These are phyloP conservation scores for Hippasteria phrygiana DNA, from an alignment of 53 echinoderm and acorn worm genomes.

Conservation along the genomic window DNA sequence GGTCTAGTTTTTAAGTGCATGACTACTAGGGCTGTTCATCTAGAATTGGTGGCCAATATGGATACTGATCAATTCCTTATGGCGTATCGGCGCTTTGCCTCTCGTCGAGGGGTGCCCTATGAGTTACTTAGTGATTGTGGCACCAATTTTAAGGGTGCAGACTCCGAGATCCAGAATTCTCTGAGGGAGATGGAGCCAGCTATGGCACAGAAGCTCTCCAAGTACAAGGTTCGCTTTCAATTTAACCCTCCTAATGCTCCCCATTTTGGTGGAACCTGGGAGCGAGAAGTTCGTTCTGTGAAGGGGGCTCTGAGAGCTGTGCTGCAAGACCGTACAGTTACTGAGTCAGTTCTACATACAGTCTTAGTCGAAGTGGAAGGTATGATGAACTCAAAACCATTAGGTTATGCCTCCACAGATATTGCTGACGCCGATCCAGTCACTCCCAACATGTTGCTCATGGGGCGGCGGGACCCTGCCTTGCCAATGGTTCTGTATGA, in stretches of 20 bases:
- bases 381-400: conserved; percentile 63
- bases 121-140: conserved; percentile 54
- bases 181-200: conserved; percentile 15
- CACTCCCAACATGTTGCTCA: conserved; percentile 64
- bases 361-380: conserved; percentile 66
- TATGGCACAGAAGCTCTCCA: not conserved
- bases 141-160: conserved; percentile 60
- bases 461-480: conserved; percentile 56
- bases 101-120: conserved; percentile 35
- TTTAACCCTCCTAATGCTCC: conserved; percentile 63
- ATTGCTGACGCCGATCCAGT: conserved; percentile 44
- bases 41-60: conserved; percentile 45
- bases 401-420: conserved; percentile 59
- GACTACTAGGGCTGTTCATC: conserved; percentile 61
- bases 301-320: conserved; percentile 30
- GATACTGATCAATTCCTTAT: conserved; percentile 46
- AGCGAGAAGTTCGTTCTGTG: conserved; percentile 55
- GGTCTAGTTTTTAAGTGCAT: conserved; percentile 32
- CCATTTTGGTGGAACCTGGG: conserved; percentile 63
- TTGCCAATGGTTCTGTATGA: conserved; percentile 1
- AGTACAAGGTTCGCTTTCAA: not conserved
- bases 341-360: conserved; percentile 59
- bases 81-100: conserved; percentile 39
- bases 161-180: conserved; percentile 36
- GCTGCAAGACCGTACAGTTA: conserved; percentile 42